These are phyloP conservation scores for Stenodema calcarata DNA, from an alignment of 2,888 invertebrate species.

Conservation along the genomic window DNA sequence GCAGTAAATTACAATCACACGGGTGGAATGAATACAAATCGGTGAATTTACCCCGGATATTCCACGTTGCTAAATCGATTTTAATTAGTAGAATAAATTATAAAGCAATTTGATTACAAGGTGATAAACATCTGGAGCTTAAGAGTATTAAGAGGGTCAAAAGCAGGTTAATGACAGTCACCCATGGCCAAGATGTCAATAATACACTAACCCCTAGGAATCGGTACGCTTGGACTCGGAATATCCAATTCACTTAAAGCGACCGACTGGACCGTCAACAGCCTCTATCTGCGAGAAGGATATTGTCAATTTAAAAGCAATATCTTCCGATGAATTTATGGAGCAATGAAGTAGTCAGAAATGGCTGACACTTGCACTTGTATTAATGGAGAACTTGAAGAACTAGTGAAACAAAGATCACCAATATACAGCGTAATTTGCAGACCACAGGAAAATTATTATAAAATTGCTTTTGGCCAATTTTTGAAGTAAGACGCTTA, in stretches of 20 bases:
- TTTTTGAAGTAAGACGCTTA: too few relatives aligned
- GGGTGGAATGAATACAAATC: neutral
- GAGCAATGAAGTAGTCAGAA: too few relatives aligned
- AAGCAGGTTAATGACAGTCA: neutral
- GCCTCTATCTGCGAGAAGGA: neutral
- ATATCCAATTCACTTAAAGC: neutral
- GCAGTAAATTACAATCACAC: neutral
- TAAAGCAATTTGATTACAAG: neutral
- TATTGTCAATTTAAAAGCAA: too few relatives aligned
- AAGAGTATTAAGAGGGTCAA: neutral
- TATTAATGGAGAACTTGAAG: too few relatives aligned
- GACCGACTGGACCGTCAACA: neutral
- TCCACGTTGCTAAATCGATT: neutral
- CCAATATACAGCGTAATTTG: too few relatives aligned
- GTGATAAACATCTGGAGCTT: neutral
- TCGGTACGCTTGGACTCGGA: neutral
- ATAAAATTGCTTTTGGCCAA: too few relatives aligned
- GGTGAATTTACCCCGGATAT: neutral
- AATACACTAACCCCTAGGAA: neutral
- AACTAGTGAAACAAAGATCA: too few relatives aligned
- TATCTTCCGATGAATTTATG: too few relatives aligned
- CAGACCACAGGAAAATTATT: too few relatives aligned
- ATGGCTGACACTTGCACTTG: too few relatives aligned
- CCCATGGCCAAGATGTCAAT: neutral
- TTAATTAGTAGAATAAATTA: conserved; percentile 4